Conservation (phyloP, 1,140 invertebrate species). For the Trichogramma pretiosum region DNA sequence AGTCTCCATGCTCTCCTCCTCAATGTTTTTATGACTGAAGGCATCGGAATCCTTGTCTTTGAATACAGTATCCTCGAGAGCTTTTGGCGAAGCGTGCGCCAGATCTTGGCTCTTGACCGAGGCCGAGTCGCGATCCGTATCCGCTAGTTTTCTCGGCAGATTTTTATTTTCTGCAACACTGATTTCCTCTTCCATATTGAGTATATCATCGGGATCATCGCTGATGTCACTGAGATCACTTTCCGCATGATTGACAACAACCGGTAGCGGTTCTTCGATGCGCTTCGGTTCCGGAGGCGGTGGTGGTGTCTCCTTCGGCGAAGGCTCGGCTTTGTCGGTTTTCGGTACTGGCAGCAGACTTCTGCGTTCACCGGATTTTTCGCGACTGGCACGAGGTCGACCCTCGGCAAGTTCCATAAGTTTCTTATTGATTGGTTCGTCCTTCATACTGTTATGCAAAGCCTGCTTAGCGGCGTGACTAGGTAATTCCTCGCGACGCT, state of each 20-base stretch:
- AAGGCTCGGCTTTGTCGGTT: slow-evolving; percentile 30
- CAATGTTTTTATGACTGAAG: slow-evolving; percentile 33
- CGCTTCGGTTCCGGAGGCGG: slow-evolving; percentile 44
- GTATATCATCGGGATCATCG: slow-evolving; percentile 77
- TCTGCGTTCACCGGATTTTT: slow-evolving; percentile 40
- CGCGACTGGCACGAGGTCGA: slow-evolving; percentile 32
- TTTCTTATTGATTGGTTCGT: slow-evolving; percentile 44
- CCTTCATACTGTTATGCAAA: slow-evolving; percentile 41
- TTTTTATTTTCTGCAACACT: slow-evolving; percentile 18
- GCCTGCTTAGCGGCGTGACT: slow-evolving; percentile 36
- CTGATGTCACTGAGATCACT: slow-evolving; percentile 79
- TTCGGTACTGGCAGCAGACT: too few species aligned
- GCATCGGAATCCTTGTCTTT: not conserved
- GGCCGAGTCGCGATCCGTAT: slow-evolving; percentile 22
- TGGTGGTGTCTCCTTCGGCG: slow-evolving; percentile 26
- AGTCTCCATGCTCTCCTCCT: slow-evolving; percentile 63
- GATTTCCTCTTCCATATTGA: slow-evolving; percentile 63
- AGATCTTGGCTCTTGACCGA: slow-evolving; percentile 25
- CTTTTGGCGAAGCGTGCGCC: slow-evolving; percentile 23
- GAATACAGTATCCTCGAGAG: slow-evolving; percentile 21
- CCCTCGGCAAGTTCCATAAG: slow-evolving; percentile 44
- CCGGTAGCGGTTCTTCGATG: slow-evolving; percentile 47
- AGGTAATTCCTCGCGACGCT: slow-evolving; percentile 33
- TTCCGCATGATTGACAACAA: slow-evolving; percentile 50
- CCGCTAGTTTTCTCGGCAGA: slow-evolving; percentile 10